Base-by-base conservation (phyloP, 92 coral and sea anemone species). In the Parazoanthus darwini region DNA sequence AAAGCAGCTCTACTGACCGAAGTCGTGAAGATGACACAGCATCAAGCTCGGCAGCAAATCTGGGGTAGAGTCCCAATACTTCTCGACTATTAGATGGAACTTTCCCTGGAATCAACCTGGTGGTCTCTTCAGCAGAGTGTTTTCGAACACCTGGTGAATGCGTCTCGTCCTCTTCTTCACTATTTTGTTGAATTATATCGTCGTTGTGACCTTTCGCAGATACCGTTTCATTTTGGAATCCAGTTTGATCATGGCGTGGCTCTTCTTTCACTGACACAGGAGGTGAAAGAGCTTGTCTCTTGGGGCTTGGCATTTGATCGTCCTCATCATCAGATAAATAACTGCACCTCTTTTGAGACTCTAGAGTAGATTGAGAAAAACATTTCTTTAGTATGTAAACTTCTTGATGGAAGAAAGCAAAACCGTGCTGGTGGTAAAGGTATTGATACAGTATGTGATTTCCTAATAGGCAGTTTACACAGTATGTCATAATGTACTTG, bases 1-100 rank as follows among this genome's bases (percentile, higher is more conserved):
- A 71, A 66, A 97, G 88, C 5, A 97, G 89, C 76, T 97, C 96
- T 66, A 94, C 79, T 20, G 97, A 96, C 29, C 91, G 94, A 38
- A 88, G 88, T 85, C 95, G 90, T 43, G 90, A 92, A 2, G 91
- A 90, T 25, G 88, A 67, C 74, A 90, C 56, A 6, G 90, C 85
- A 13, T 56, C 90, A 26, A 88, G 83, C 68, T 89, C 95, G 35
- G 86, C 90, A 16, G 90, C 83, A 54, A 92, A 79, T 59, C 93
- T 67, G 26, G 91, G 91, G 78, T 79, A 70, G 25, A 35, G 75
- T 15, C 59, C 35, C 20, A 70, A 43, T 29, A 65, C 51, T 3
- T 88, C 81, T 1, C 66, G 73, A 44, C 79, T 75, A 48, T 81
- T 86, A 39, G 93, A 70, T 65, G 85, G 68, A n/a, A 82, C 90